Base-by-base conservation (phyloP, 2,113 vertebrate species). In the Psittacara wagleri region DNA sequence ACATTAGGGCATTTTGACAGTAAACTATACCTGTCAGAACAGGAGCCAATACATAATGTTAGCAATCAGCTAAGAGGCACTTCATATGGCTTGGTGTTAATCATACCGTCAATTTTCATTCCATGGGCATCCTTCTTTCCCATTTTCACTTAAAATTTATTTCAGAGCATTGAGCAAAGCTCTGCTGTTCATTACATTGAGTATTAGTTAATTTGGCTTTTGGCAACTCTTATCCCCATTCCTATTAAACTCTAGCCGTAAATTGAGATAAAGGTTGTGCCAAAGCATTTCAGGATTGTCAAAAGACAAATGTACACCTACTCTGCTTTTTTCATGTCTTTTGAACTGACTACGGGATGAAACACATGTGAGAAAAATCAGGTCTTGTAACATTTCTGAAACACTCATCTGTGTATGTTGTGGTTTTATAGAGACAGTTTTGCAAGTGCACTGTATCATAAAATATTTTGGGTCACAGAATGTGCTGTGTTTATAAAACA, bases 121-220 rank as follows among this genome's bases (percentile, higher is more conserved):
- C 84, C 69, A 24, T 43, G 35, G 75, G 55, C 82, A 88, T 88
- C 75, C 82, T 94, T 94, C 85, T 75, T 63, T 87, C 83, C 72
- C 35, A 43, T 93, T 88, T 97, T 94, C 88, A 83, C 75, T 94
- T 81, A 64, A 70, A 91, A 94, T 94, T 94, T 94, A 92, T 95
- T 97, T 96, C 84, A 84, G 62, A 94, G 69, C 29, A 2, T 83
- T 84, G 69, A 87, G 90, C 85, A 95, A 88, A 94, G 86, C 88
- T 81, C 83, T 93, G 41, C 75, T 92, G 44, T 95, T 96, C 86
- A 73, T 96, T 92, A 88, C 73, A 35, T 83, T 92, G 57, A 89
- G 72, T 87, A 92, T 95, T 93, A 95, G 90, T 89, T 96, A 68
- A 95, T 97, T 97, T 92, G 70, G 48, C 68, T 97, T 91, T 96